Conservation (phyloP, 2,797 vertebrate species). For the Sebastes paucispinis region DNA sequence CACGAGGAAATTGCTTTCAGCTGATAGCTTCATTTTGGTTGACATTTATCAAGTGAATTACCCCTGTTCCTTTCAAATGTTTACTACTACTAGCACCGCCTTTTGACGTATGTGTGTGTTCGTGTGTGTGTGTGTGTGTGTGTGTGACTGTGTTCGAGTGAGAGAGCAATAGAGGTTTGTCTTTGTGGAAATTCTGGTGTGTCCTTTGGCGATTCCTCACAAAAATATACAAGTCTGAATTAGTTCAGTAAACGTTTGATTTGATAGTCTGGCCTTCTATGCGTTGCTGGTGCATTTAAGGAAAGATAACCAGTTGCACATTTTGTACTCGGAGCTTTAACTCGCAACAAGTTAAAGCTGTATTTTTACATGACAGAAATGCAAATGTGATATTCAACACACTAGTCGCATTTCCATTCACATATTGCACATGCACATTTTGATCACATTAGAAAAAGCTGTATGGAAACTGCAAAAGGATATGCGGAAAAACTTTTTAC, state of each 20-base stretch:
- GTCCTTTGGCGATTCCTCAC: slow-evolving; percentile 74
- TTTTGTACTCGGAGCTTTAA: background rate
- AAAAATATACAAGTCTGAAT: slow-evolving; percentile 83
- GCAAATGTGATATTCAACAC: background rate
- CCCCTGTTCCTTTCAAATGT: slow-evolving; percentile 78
- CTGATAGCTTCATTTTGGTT: slow-evolving; percentile 91
- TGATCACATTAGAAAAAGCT: too few relatives aligned
- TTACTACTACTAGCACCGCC: slow-evolving; percentile 74
- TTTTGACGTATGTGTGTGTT: slow-evolving; percentile 29
- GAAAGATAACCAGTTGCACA: slow-evolving; percentile 30
- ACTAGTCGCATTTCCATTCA: too few relatives aligned
- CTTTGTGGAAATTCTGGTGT: slow-evolving; percentile 69
- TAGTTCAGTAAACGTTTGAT: slow-evolving; percentile 78
- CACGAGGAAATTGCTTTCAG: slow-evolving; percentile 96
- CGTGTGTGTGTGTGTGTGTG: background rate
- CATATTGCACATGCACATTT: too few relatives aligned
- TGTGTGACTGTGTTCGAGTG: background rate
- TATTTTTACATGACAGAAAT: background rate
- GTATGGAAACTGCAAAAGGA: too few relatives aligned
- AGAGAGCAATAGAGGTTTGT: slow-evolving; percentile 33
- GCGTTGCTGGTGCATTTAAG: slow-evolving; percentile 13
- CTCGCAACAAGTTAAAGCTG: background rate
- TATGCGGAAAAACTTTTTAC: too few relatives aligned
- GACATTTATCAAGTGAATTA: slow-evolving; percentile 93
- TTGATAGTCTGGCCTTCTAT: slow-evolving; percentile 62